These are phyloP conservation scores for Oreochromis grahami DNA, from an alignment of 2,797 vertebrate genomes.

Conservation along the genomic window DNA sequence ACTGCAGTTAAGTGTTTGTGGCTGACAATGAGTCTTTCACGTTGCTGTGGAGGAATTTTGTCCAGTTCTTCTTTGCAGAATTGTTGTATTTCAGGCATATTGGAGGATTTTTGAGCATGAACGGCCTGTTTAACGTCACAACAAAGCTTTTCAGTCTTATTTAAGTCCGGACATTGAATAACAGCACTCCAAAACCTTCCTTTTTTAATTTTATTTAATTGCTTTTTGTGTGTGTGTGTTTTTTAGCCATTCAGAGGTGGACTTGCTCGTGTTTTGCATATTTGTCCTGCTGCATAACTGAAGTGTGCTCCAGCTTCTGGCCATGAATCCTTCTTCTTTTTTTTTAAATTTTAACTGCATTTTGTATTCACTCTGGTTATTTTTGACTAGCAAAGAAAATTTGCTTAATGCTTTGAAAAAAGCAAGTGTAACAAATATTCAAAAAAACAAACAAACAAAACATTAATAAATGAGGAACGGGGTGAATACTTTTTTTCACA, in stretches of 20 bases:
- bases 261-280: not conserved
- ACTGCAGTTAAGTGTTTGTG: not conserved
- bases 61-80: rapidly evolving
- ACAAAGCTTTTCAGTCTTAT: not conserved
- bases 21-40: not conserved
- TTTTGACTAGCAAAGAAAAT: not conserved
- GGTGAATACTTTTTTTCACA: rapidly evolving
- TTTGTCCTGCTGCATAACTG: not conserved
- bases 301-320: not conserved
- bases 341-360: rapidly evolving
- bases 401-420: not conserved
- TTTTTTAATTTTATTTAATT: not conserved
- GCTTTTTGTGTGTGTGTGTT: too few species aligned
- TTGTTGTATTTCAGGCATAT: not conserved
- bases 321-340: too few species aligned
- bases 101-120: not conserved
- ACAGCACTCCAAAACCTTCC: not conserved
- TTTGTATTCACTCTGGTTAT: not conserved
- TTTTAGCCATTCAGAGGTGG: not conserved
- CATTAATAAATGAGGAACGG: not conserved
- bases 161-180: rapidly evolving
- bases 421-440: too few species aligned
- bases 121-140: not conserved
- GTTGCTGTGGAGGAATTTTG: not conserved
- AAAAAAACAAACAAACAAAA: not conserved